Evolutionary conservation across 2,888 invertebrate genomes (phyloP).

Genomic region (Cosmorhoe ocellata): DNA sequence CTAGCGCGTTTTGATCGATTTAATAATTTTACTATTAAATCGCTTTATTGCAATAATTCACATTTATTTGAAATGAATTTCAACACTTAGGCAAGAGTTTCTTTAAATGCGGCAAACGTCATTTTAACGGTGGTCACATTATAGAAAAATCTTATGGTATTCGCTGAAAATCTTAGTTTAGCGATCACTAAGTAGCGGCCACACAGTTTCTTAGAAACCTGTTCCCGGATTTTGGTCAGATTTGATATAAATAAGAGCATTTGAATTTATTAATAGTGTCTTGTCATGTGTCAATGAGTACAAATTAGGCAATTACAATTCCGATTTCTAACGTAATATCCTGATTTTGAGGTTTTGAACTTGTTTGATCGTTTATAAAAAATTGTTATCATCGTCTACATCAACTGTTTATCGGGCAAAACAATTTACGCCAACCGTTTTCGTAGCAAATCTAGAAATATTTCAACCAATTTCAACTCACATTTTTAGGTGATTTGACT

Average conservation of each 20-base stretch:
- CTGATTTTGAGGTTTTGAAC: not conserved
- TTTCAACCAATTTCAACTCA: too few relatives aligned
- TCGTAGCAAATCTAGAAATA: too few relatives aligned
- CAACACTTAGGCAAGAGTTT: constrained; percentile 11
- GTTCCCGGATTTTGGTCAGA: constrained; percentile 1
- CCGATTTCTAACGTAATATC: constrained; percentile 1
- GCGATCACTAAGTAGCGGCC: too few relatives aligned
- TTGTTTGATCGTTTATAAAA: too few relatives aligned
- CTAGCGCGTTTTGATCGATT: constrained; percentile 16
- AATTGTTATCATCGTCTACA: too few relatives aligned
- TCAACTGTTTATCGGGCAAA: too few relatives aligned
- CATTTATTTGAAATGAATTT: constrained; percentile 24
- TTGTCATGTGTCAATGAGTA: not conserved
- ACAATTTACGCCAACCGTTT: too few relatives aligned
- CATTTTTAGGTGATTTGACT: constrained; percentile 13
- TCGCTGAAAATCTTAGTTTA: too few relatives aligned
- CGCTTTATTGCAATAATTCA: constrained; percentile 27
- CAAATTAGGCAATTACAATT: constrained; percentile 12
- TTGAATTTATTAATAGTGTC: constrained; percentile 19
- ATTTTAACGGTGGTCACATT: not conserved
- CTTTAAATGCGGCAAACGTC: not conserved
- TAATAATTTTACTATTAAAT: constrained; percentile 14
- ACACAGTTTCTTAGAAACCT: not conserved
- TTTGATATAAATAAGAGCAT: constrained; percentile 24
- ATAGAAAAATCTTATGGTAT: too few relatives aligned